A percentile compares a stretch with the other conserved stretches of the same genome.
phyloP scores from a whole-genome alignment of 2,888 invertebrate species.

The Heteromurus nitidus region DNA sequence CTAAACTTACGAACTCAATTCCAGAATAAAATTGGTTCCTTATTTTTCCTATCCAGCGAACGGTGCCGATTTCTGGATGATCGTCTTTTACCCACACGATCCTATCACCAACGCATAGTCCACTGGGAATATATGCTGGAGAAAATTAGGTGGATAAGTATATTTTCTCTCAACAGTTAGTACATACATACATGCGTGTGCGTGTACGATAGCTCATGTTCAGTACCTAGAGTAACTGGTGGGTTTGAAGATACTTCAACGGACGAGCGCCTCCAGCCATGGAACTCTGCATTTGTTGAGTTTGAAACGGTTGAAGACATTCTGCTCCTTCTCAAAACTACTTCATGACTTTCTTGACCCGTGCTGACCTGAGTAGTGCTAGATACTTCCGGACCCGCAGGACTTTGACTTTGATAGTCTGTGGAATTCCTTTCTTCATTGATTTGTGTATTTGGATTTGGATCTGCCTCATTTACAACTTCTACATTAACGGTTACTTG shows the following conservation, averaged over 20 bases:
- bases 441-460: not conserved
- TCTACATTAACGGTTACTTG: not conserved
- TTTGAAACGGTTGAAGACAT: slow-evolving; percentile 2
- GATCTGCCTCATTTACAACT: not conserved
- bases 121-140: slow-evolving; percentile 67
- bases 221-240: slow-evolving; percentile 57
- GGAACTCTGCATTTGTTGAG: slow-evolving; percentile 17
- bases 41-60: slow-evolving; percentile 72
- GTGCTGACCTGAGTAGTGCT: not conserved
- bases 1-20: slow-evolving; percentile 70
- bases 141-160: not conserved
- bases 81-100: slow-evolving; percentile 69
- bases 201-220: not conserved
- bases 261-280: slow-evolving; percentile 56
- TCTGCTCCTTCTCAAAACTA: slow-evolving; percentile 25
- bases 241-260: slow-evolving; percentile 51
- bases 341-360: not conserved
- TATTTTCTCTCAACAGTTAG: not conserved
- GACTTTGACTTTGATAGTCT: too few species aligned
- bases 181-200: not conserved
- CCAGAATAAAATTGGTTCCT: slow-evolving; percentile 68
- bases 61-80: slow-evolving; percentile 63
- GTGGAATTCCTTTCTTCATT: not conserved
- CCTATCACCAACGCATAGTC: slow-evolving; percentile 62
- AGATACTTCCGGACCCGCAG: not conserved